A percentile compares a stretch with the other conserved stretches of the same genome.
phyloP scores from a whole-genome alignment of 1,140 invertebrate genomes.

The Apolygus lucorum region DNA sequence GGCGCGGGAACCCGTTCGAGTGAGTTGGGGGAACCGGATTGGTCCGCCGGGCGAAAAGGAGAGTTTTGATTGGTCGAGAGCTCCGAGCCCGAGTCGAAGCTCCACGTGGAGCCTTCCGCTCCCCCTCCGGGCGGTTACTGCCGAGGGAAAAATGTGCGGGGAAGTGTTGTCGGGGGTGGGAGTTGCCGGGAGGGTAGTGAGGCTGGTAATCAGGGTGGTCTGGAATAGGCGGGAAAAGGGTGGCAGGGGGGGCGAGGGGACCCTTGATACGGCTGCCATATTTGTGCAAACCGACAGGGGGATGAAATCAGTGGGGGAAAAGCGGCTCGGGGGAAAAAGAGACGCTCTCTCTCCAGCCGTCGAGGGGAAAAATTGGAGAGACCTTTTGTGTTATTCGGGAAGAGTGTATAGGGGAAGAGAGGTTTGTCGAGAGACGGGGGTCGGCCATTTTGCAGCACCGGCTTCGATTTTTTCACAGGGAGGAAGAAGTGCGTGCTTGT shows the following conservation, averaged over 20 bases:
- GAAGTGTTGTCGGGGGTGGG: conserved; percentile 28
- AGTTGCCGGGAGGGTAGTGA: conserved; percentile 30
- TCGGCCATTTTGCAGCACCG: conserved; percentile 29
- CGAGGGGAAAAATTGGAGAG: conserved; percentile 29
- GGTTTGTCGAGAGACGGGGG: conserved; percentile 29
- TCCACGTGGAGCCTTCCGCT: conserved; percentile 33
- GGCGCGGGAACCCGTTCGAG: not conserved
- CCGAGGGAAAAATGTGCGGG: conserved; percentile 24
- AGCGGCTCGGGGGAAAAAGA: conserved; percentile 24
- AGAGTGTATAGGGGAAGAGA: conserved; percentile 29
- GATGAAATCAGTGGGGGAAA: conserved; percentile 30
- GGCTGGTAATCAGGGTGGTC: conserved; percentile 35
- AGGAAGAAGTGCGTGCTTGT: conserved; percentile 25
- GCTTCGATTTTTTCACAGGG: conserved; percentile 31
- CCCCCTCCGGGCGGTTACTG: conserved; percentile 14
- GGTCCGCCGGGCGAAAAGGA: not conserved
- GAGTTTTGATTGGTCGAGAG: conserved; percentile 14
- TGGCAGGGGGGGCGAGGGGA: conserved; percentile 16
- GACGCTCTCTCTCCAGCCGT: conserved; percentile 2
- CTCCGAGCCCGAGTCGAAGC: conserved; percentile 16
- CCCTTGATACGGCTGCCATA: conserved; percentile 32
- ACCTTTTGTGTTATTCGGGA: conserved; percentile 33
- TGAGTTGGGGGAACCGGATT: not conserved
- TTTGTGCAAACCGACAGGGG: conserved; percentile 33
- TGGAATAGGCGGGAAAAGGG: not conserved